phyloP scores from a whole-genome alignment of 2,113 vertebrate species.

The Grammomys surdaster region DNA sequence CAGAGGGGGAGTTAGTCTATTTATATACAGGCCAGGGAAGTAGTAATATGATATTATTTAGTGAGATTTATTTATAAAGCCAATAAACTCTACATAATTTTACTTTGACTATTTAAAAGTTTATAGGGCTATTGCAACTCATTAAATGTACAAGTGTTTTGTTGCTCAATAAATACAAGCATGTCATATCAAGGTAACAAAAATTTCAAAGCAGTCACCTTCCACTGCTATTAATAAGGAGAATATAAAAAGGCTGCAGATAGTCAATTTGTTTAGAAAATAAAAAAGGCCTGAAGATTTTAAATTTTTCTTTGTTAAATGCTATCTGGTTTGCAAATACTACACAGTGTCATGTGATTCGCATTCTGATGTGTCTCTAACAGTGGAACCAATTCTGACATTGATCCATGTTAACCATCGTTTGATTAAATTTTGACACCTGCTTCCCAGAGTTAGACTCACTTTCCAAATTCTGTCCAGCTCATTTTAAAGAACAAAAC shows the following conservation, averaged over 20 bases:
- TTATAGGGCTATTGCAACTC: constrained; percentile 81
- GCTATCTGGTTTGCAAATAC: constrained; percentile 70
- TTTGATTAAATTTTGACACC: neutral
- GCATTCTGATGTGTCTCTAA: neutral
- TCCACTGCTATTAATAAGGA: constrained; percentile 37
- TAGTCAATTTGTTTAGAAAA: constrained; percentile 77
- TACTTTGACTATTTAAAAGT: constrained; percentile 78
- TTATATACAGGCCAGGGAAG: constrained; percentile 43
- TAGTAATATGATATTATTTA: constrained; percentile 68
- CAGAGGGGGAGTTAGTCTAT: neutral
- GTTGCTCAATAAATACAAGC: constrained; percentile 77
- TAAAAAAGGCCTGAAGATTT: constrained; percentile 57
- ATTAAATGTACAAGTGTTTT: constrained; percentile 80
- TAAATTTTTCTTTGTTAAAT: constrained; percentile 74
- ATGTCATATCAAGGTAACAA: constrained; percentile 71
- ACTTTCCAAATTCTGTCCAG: neutral
- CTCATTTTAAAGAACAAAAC: neutral
- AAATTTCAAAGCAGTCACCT: constrained; percentile 60
- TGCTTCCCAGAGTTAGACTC: too few relatives aligned
- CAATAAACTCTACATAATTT: constrained; percentile 68
- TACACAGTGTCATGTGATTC: constrained; percentile 70
- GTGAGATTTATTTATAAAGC: constrained; percentile 79
- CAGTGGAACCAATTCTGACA: neutral
- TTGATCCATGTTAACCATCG: neutral
- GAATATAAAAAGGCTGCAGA: constrained; percentile 44